Evolutionary conservation across 2,888 invertebrate genomes (phyloP).

Genomic region (Sphecodes monilicornis): DNA sequence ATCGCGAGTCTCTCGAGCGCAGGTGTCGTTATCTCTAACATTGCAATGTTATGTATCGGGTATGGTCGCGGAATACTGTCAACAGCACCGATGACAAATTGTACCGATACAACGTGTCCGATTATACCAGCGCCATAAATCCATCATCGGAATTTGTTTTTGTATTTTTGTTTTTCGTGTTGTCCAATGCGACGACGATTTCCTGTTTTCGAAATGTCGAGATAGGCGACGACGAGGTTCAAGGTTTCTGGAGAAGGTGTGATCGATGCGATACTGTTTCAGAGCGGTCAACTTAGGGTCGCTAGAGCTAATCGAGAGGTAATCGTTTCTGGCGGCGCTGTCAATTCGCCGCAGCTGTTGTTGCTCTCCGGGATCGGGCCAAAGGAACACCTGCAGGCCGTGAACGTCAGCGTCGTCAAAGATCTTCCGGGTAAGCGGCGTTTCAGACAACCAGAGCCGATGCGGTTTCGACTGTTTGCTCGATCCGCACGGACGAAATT

Average conservation of each 20-base stretch:
- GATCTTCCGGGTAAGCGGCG: constrained; percentile 85
- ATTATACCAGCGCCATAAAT: not conserved
- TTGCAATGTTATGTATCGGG: not conserved
- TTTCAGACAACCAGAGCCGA: not conserved
- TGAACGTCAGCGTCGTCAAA: constrained; percentile 87
- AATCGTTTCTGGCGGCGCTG: constrained; percentile 87
- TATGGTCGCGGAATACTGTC: not conserved
- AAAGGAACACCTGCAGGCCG: constrained; percentile 86
- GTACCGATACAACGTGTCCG: constrained; percentile 1
- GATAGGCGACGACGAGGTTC: not conserved
- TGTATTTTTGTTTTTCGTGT: not conserved
- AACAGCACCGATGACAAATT: not conserved
- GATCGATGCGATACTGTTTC: constrained; percentile 34
- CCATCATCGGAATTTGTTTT: not conserved
- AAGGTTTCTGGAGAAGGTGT: not conserved
- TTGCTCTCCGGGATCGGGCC: constrained; percentile 89
- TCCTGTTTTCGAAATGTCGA: not conserved
- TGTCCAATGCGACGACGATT: not conserved
- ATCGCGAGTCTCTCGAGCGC: not conserved
- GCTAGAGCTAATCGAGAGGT: constrained; percentile 83
- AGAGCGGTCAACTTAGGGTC: constrained; percentile 73
- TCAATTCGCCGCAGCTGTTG: constrained; percentile 89
- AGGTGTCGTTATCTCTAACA: not conserved
- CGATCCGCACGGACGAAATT: not conserved
- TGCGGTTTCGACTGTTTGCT: not conserved